Percentiles rank a stretch among this genome's conserved stretches.
Evolutionary conservation across 2,797 vertebrate genomes (phyloP).

Genomic region (Myotis myotis): DNA sequence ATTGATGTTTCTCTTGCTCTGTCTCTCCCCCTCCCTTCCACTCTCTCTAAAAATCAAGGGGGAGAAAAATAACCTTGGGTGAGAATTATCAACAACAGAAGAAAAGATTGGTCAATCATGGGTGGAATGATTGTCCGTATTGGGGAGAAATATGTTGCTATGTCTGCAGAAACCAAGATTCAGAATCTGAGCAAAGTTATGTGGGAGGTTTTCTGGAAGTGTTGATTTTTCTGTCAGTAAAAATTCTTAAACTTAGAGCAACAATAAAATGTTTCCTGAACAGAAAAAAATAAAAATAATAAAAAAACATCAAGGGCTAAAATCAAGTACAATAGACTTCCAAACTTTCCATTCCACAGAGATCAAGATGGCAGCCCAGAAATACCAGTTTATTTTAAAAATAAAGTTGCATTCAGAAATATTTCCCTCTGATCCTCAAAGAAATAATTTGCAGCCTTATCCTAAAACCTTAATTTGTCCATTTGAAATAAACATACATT

Average conservation of each 20-base stretch:
- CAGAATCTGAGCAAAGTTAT: background rate
- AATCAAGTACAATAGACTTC: background rate
- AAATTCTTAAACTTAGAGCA: background rate
- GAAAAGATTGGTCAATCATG: background rate
- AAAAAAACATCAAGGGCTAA: background rate
- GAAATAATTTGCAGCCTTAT: conserved; percentile 23
- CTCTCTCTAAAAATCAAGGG: too few relatives aligned
- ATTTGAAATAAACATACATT: conserved; percentile 58
- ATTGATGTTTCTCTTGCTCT: too few relatives aligned
- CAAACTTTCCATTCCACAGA: background rate
- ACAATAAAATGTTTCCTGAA: background rate
- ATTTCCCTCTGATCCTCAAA: background rate
- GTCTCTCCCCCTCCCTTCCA: too few relatives aligned
- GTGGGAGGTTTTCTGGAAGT: background rate
- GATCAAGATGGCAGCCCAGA: background rate
- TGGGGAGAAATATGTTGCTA: background rate
- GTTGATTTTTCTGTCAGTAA: background rate
- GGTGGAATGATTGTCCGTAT: background rate
- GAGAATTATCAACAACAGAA: too few relatives aligned
- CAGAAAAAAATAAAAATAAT: background rate
- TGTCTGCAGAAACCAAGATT: background rate
- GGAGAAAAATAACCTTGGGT: too few relatives aligned
- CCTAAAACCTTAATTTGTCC: conserved; percentile 54
- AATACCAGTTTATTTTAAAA: conserved; percentile 29
- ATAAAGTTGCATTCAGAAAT: conserved; percentile 30